Evolutionary conservation across 2,797 vertebrate species (phyloP).

Genomic region (Alauda arvensis): DNA sequence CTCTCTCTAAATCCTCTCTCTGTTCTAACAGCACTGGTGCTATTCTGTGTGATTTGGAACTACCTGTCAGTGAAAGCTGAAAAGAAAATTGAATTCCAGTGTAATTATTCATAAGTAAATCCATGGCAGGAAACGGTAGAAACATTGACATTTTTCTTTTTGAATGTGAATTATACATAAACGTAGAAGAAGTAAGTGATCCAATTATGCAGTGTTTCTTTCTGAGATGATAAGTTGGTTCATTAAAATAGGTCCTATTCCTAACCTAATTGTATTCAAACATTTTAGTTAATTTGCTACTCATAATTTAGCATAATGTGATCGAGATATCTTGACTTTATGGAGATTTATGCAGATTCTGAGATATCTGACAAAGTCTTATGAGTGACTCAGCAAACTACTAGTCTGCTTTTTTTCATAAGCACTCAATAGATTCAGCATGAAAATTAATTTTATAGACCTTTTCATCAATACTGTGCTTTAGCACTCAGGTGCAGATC

Average conservation of each 20-base stretch:
- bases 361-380: slow-evolving; percentile 58
- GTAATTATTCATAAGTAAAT: slow-evolving; percentile 66
- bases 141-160: slow-evolving; percentile 47
- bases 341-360: slow-evolving; percentile 77
- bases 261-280: slow-evolving; percentile 78
- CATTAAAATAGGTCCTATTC: slow-evolving; percentile 68
- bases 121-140: slow-evolving; percentile 43
- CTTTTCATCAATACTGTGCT: background rate
- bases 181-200: slow-evolving; percentile 54
- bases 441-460: slow-evolving; percentile 37
- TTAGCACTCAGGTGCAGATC: slow-evolving; percentile 21
- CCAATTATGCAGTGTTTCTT: slow-evolving; percentile 48
- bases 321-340: slow-evolving; percentile 71
- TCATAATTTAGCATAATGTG: slow-evolving; percentile 79
- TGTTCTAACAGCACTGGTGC: slow-evolving; percentile 20
- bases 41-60: slow-evolving; percentile 62
- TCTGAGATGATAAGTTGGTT: slow-evolving; percentile 66
- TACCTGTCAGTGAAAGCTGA: slow-evolving; percentile 47
- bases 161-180: slow-evolving; percentile 58
- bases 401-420: slow-evolving; percentile 28
- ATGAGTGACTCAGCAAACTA: slow-evolving; percentile 58
- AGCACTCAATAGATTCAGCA: slow-evolving; percentile 37
- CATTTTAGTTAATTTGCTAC: slow-evolving; percentile 79
- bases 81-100: slow-evolving; percentile 36
- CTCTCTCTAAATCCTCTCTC: slow-evolving; percentile 49